Conservation (phyloP, 64 coral and sea anemone species). For the Pachyseris speciosa region DNA sequence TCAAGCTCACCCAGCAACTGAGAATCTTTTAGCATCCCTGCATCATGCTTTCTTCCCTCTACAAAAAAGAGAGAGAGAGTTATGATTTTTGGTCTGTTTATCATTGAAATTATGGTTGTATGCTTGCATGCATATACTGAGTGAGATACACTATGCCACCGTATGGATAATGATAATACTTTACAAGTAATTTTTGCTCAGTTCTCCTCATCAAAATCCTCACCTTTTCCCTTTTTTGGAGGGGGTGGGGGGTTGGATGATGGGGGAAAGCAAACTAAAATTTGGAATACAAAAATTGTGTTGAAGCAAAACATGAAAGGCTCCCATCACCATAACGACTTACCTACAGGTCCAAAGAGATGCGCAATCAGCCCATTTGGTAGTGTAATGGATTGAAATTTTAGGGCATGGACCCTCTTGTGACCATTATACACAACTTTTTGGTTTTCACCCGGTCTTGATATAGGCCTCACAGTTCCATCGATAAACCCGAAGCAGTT, state of each 20-base stretch:
- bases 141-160: not conserved
- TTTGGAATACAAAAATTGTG: not conserved
- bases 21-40: slow-evolving; percentile 9
- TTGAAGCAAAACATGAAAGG: not conserved
- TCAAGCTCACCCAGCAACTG: slow-evolving; percentile 4
- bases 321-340: not conserved
- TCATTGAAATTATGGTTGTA: not conserved
- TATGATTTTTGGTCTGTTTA: not conserved
- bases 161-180: not conserved
- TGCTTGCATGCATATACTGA: not conserved
- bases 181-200: not conserved
- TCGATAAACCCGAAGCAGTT: not conserved
- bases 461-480: not conserved
- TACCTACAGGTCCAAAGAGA: not conserved
- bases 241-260: too few relatives aligned
- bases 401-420: not conserved
- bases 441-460: not conserved
- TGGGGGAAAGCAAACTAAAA: not conserved
- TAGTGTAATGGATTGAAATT: not conserved
- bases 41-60: slow-evolving; percentile 12
- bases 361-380: not conserved
- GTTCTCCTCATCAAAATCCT: not conserved
- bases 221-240: not conserved
- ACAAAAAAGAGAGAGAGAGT: not conserved
- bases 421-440: not conserved